Percentiles rank a stretch among this genome's conserved stretches.
Conservation (phyloP, 2,888 invertebrate genomes). For the Drosophila prolongata region DNA sequence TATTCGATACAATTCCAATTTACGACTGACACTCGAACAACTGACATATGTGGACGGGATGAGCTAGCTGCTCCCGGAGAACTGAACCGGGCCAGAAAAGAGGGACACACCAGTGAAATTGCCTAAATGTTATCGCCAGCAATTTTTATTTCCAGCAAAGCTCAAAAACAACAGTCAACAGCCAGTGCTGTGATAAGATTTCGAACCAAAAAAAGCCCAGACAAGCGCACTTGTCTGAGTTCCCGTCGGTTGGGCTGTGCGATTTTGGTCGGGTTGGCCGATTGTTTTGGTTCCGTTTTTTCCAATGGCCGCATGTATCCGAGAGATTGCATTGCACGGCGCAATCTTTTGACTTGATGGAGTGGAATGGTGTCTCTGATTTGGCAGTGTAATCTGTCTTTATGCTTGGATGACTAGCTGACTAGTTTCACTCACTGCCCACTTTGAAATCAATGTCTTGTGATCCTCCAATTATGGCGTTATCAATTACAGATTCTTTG, state of each 20-base stretch:
- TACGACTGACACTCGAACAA: conserved; percentile 26
- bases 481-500: conserved; percentile 1
- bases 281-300: conserved; percentile 35
- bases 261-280: conserved; percentile 14
- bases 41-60: conserved; percentile 36
- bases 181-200: conserved; percentile 60
- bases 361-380: conserved; percentile 23
- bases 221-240: conserved; percentile 59
- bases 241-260: conserved; percentile 23
- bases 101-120: conserved; percentile 36
- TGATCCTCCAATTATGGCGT: conserved; percentile 10
- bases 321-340: conserved; percentile 27
- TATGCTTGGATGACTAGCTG: conserved; percentile 27
- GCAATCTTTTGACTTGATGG: conserved; percentile 14
- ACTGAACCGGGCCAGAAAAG: conserved; percentile 29
- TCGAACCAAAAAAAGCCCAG: conserved; percentile 47
- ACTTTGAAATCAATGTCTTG: conserved; percentile 3
- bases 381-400: conserved; percentile 30
- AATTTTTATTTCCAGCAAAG: conserved; percentile 59
- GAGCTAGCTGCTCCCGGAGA: conserved; percentile 38
- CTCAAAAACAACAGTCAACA: conserved; percentile 73
- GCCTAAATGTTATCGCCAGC: conserved; percentile 61
- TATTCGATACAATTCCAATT: conserved; percentile 46
- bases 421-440: conserved; percentile 8
- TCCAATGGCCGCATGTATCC: conserved; percentile 5